Percentiles rank a stretch among this genome's conserved stretches.
Evolutionary conservation across 2,888 invertebrate species (phyloP).

Genomic region (Euzetes globulus): DNA sequence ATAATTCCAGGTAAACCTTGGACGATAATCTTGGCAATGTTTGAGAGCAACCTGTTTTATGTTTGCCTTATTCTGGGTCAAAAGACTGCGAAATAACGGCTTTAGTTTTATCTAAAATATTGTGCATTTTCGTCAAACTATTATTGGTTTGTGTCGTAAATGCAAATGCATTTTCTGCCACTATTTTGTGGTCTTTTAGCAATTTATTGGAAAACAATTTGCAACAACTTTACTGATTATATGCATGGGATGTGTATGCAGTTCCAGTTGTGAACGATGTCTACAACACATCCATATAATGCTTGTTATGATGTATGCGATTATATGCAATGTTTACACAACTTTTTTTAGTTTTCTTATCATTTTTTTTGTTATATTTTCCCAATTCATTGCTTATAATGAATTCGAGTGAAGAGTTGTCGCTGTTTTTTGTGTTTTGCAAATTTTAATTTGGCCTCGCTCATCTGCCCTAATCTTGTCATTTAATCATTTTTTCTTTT

Average conservation of each 20-base stretch:
- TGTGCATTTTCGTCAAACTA: neutral
- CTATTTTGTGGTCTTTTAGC: conserved; percentile 9
- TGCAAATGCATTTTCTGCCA: neutral
- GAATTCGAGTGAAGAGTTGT: neutral
- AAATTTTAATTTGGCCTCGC: no score
- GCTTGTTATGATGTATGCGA: conserved; percentile 9
- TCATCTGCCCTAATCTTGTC: no score
- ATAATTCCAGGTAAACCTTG: conserved; percentile 54
- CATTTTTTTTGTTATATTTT: neutral
- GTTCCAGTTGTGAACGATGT: neutral
- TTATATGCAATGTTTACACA: neutral
- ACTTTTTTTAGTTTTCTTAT: neutral
- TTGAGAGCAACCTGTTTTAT: neutral
- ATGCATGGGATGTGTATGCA: neutral
- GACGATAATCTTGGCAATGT: neutral
- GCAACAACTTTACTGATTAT: conserved; percentile 10
- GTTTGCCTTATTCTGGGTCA: neutral
- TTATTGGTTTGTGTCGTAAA: neutral
- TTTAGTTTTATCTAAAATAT: neutral
- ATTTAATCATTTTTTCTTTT: no score
- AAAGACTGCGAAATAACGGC: neutral
- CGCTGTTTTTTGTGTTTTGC: neutral
- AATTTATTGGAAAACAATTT: conserved; percentile 30
- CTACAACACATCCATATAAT: neutral
- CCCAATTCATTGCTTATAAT: neutral